Percentiles rank a stretch among this genome's conserved stretches.
These are phyloP conservation scores for Erythrocercus mccallii DNA, from an alignment of 2,113 vertebrate genomes.

Conservation along the genomic window DNA sequence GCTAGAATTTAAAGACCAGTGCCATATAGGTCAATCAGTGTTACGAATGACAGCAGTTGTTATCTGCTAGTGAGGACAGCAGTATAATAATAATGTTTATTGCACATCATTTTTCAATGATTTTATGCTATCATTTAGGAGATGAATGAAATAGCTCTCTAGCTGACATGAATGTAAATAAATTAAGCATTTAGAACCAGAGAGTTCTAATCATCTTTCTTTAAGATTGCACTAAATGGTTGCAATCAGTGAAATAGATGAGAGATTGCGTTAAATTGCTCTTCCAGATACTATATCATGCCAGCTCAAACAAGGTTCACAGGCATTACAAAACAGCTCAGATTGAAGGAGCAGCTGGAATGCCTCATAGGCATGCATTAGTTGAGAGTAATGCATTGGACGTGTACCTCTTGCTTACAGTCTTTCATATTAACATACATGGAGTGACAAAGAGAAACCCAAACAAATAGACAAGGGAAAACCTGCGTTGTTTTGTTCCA, in stretches of 20 bases:
- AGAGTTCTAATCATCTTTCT: conserved; percentile 77
- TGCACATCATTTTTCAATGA: conserved; percentile 74
- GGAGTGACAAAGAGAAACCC: conserved; percentile 33
- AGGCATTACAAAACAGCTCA: conserved; percentile 59
- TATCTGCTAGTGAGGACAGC: conserved; percentile 56
- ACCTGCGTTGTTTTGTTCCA: neutral
- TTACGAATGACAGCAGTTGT: conserved; percentile 58
- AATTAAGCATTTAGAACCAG: conserved; percentile 79
- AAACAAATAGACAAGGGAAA: conserved; percentile 48
- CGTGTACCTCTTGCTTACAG: conserved; percentile 33
- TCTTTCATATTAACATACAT: conserved; percentile 45
- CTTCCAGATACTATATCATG: conserved; percentile 46
- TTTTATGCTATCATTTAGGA: conserved; percentile 73
- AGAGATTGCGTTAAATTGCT: conserved; percentile 74
- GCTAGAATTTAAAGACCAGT: conserved; percentile 57
- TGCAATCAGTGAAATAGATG: conserved; percentile 76
- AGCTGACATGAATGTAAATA: conserved; percentile 79
- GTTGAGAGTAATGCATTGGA: conserved; percentile 34
- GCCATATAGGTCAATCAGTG: conserved; percentile 61
- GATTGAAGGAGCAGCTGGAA: conserved; percentile 53
- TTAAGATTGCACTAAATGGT: conserved; percentile 76
- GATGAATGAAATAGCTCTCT: conserved; percentile 71
- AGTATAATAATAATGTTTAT: conserved; percentile 67
- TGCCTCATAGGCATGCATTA: conserved; percentile 51
- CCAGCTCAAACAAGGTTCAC: conserved; percentile 51